Conservation (phyloP, 1,140 invertebrate genomes). For the Zaprionus lachaisei region DNA sequence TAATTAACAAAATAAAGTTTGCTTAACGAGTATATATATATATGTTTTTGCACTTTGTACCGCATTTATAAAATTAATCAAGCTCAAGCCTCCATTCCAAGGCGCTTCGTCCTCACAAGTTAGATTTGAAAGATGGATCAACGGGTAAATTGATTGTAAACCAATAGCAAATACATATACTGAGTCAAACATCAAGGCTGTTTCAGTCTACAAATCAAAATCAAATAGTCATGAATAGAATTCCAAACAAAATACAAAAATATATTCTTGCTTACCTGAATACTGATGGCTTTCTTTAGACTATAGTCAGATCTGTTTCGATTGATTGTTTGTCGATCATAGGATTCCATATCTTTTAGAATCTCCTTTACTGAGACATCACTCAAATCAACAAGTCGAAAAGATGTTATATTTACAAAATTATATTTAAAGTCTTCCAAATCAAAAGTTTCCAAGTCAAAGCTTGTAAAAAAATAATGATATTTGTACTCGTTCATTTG, state of each 20-base stretch:
- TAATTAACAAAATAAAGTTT: slow-evolving; percentile 9
- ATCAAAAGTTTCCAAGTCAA: slow-evolving; percentile 96
- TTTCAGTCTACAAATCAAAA: slow-evolving; percentile 89
- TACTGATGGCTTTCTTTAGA: slow-evolving; percentile 31
- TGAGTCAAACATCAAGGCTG: slow-evolving; percentile 95
- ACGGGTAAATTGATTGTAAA: slow-evolving; percentile 90
- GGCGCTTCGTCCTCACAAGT: slow-evolving; percentile 93
- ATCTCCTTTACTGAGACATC: slow-evolving; percentile 90
- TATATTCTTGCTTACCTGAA: slow-evolving; percentile 64
- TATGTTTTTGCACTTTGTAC: slow-evolving; percentile 85
- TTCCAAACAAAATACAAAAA: not conserved
- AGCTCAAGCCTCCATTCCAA: slow-evolving; percentile 93
- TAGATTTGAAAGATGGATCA: slow-evolving; percentile 88
- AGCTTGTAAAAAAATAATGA: slow-evolving; percentile 96
- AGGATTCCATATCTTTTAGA: slow-evolving; percentile 91
- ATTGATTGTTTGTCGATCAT: slow-evolving; percentile 31
- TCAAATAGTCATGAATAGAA: not conserved
- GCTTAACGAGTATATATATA: not conserved
- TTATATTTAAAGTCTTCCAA: slow-evolving; percentile 97
- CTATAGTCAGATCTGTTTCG: slow-evolving; percentile 11
- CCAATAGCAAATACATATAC: slow-evolving; percentile 94
- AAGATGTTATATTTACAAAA: slow-evolving; percentile 96
- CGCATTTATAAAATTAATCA: slow-evolving; percentile 96
- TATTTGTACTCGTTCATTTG: slow-evolving; percentile 98
- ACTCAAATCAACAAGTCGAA: slow-evolving; percentile 92